Conservation (phyloP, 2,113 vertebrate genomes). For the Pteropus alecto region DNA sequence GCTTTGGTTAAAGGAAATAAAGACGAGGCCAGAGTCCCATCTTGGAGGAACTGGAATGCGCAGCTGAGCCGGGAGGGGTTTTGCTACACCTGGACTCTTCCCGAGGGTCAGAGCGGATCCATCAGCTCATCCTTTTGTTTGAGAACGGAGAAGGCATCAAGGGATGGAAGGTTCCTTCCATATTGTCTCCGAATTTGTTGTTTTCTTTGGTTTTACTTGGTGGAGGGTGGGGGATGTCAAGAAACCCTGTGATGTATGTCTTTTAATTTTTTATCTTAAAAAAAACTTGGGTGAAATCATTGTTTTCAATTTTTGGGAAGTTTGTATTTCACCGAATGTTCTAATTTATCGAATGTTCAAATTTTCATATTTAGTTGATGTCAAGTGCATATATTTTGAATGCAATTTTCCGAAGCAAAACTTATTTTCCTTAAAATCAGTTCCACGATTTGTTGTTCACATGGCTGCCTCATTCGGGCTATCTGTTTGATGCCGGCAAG, state of each 20-base stretch:
- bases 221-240: not conserved
- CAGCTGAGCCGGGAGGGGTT: too few relatives aligned
- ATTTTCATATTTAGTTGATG: not conserved
- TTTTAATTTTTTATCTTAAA: not conserved
- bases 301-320: not conserved
- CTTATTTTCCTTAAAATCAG: slow-evolving; percentile 2
- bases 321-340: not conserved
- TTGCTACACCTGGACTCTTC: too few relatives aligned
- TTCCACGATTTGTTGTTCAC: not conserved
- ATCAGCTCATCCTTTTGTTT: not conserved
- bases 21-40: fast-evolving
- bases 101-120: not conserved
- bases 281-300: not conserved
- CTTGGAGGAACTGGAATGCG: not conserved
- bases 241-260: not conserved
- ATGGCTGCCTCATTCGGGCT: not conserved
- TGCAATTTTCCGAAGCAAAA: not conserved
- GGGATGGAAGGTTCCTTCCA: not conserved
- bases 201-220: not conserved
- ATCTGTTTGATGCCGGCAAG: not conserved
- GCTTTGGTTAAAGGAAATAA: not conserved
- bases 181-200: not conserved
- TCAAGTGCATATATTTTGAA: not conserved
- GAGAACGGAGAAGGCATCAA: not conserved
- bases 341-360: not conserved